phyloP scores from a whole-genome alignment of 2,113 vertebrate genomes.

The Sinocyclocheilus anshuiensis region DNA sequence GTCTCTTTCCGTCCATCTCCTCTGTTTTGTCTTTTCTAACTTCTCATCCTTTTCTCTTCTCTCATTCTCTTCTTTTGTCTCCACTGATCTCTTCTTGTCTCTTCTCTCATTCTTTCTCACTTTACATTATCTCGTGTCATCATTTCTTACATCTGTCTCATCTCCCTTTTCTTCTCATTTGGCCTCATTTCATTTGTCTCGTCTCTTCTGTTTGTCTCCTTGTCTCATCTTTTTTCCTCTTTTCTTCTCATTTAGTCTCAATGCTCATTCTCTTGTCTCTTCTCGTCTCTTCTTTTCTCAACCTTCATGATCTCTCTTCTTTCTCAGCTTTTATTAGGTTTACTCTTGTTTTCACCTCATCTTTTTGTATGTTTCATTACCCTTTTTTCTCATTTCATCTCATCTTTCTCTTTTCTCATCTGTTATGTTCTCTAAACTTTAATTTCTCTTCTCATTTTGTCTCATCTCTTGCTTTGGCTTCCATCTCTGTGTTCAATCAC shows the following conservation, averaged over 20 bases:
- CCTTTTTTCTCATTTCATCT: neutral
- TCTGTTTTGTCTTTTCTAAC: neutral
- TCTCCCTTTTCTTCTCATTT: too few species aligned
- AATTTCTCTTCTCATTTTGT: neutral
- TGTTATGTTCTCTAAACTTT: neutral
- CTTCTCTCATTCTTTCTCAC: too few species aligned
- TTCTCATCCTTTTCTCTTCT: neutral
- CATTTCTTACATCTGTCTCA: too few species aligned
- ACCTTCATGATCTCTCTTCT: neutral
- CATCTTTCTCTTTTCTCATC: neutral
- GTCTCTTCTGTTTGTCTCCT: too few species aligned
- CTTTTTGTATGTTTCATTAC: too few species aligned
- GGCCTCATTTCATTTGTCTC: too few species aligned
- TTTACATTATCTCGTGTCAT: too few species aligned
- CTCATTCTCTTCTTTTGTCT: too few species aligned
- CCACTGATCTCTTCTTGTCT: neutral
- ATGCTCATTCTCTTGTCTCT: neutral
- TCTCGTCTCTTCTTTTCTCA: neutral
- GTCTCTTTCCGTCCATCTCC: neutral
- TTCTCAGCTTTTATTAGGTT: neutral
- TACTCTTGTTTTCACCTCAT: neutral
- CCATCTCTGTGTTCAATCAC: constrained; percentile 52
- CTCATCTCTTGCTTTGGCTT: constrained; percentile 19
- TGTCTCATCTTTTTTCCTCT: neutral
- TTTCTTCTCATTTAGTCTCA: neutral